phyloP scores from a whole-genome alignment of 2,113 vertebrate genomes.

The Manacus vitellinus region DNA sequence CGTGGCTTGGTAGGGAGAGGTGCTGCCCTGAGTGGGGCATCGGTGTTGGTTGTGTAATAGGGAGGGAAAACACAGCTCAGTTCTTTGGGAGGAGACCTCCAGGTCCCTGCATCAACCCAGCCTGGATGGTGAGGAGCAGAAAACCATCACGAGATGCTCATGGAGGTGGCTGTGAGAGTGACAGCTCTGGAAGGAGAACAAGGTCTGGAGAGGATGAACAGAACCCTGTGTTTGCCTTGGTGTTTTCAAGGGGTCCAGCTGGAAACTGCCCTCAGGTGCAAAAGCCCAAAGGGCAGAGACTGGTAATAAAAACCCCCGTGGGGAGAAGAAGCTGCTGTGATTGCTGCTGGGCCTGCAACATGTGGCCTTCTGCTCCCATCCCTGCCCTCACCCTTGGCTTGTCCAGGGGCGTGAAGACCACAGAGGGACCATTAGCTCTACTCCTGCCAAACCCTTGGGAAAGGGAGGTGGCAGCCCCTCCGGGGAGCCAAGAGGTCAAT shows the following conservation, averaged over 20 bases:
- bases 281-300: not conserved
- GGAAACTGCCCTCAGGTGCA: not conserved
- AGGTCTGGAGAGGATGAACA: not conserved
- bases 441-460: rapidly evolving
- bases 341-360: not conserved
- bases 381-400: not conserved
- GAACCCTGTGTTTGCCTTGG: rapidly evolving
- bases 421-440: rapidly evolving
- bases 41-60: rapidly evolving
- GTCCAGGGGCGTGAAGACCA: not conserved
- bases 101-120: not conserved
- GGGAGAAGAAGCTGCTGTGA: rapidly evolving
- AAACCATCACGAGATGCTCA: rapidly evolving
- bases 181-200: not conserved
- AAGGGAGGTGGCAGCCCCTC: not conserved
- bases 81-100: not conserved
- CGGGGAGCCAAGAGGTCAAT: not conserved
- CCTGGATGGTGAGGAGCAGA: not conserved
- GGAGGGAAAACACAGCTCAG: rapidly evolving
- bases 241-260: rapidly evolving
- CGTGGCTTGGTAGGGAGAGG: rapidly evolving
- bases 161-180: rapidly evolving
- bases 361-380: not conserved
- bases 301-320: rapidly evolving
- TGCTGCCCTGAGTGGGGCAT: not conserved